These are phyloP conservation scores for Luscinia luscinia DNA, from an alignment of 2,797 vertebrate species.

Conservation along the genomic window DNA sequence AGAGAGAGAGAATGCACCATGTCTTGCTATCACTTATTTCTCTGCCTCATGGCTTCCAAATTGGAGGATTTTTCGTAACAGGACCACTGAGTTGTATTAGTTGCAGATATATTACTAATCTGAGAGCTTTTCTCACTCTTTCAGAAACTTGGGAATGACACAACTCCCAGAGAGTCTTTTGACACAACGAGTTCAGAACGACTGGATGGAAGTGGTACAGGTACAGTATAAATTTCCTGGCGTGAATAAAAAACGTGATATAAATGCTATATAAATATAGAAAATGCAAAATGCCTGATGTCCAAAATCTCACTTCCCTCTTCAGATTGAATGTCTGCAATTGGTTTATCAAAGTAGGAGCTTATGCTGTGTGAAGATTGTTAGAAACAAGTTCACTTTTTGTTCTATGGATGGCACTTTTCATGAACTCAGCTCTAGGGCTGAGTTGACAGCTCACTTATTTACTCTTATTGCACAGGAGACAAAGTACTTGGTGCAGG, in stretches of 20 bases:
- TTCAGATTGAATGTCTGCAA: background rate
- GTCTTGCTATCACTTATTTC: background rate
- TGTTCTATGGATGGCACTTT: background rate
- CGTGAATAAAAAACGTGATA: background rate
- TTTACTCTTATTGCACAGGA: background rate
- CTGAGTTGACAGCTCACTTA: background rate
- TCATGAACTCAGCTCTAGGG: background rate
- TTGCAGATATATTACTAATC: background rate
- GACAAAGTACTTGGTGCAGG: background rate
- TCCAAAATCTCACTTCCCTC: background rate
- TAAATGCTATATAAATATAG: background rate
- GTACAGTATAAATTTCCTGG: conserved; percentile 69
- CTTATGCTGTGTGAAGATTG: background rate
- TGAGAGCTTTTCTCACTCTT: conserved; percentile 7
- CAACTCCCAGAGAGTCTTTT: conserved; percentile 67
- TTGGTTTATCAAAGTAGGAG: background rate
- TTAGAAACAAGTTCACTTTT: background rate
- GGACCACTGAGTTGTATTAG: background rate
- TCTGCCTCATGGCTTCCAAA: background rate
- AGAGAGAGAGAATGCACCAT: background rate
- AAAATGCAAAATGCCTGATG: background rate
- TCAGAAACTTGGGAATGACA: conserved; percentile 81
- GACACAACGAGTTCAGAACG: conserved; percentile 82
- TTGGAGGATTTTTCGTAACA: background rate
- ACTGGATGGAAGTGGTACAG: conserved; percentile 82